Base-by-base conservation (phyloP, 2,797 vertebrate genomes). In the Spinus pinus region DNA sequence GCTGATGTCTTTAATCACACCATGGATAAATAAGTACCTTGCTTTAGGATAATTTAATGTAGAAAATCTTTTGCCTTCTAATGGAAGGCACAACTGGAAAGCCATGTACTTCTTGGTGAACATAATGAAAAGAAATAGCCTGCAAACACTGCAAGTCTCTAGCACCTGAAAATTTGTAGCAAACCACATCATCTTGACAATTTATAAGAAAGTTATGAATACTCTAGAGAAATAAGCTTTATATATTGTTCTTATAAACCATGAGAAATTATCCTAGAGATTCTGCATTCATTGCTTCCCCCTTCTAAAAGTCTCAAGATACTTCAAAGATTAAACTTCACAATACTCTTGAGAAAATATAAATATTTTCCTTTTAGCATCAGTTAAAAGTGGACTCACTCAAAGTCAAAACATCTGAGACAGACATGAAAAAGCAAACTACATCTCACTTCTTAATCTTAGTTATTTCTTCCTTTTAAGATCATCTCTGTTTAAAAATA, bases 121-220 rank as follows among this genome's bases (percentile, higher is more conserved):
- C 20, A 37, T 53, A 86, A 80, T 51, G 39, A 87, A 93, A 89
- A 90, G 74, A 90, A 94, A 95, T 27, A 88, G 46, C 24, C 51
- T 64, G 14, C 25, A 25, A 94, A 85, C 39, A 80, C 13, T 51
- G 31, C 47, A 84, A 37, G 19, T 58, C 35, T 86, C 54, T 42
- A 70, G 54, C 31, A n/a, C 25, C 60, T 67, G 22, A 37, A 92
- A 84, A 81, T 56, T 31, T 75, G 70, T 35, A 81, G 79, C 20
- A 53, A 64, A 49, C 41, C 73, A 58, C 70, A 86, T 86, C 8
- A 81, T 64, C 67, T 70, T 73, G 60, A 37, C 64, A 84, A 88
- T 80, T 93, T 67, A 46, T 84, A 71, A 75, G 39, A 49, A 88
- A 84, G 20, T 84, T 75, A 92, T 14, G 14, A 51, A 80, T 62